phyloP scores from a whole-genome alignment of 2,113 vertebrate genomes.

The Butorides virescens region DNA sequence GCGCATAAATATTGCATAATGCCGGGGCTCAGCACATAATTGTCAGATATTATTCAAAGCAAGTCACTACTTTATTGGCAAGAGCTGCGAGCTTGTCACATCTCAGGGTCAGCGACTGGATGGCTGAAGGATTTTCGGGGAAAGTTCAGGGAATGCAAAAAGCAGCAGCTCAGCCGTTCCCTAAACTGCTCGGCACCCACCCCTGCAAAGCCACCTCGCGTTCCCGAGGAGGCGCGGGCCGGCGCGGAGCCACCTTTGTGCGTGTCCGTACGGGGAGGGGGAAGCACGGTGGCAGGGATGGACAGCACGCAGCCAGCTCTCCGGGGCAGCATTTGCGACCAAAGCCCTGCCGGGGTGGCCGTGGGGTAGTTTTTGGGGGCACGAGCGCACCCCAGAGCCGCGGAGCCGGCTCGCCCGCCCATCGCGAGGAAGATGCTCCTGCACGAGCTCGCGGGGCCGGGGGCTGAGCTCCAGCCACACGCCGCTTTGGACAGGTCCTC shows the following conservation, averaged over 20 bases:
- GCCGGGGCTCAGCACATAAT: constrained; percentile 48
- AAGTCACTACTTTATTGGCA: constrained; percentile 7
- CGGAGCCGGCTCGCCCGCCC: neutral
- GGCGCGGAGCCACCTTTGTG: accelerated
- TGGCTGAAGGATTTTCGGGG: neutral
- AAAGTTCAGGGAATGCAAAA: neutral
- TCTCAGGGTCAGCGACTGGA: neutral
- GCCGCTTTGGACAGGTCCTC: neutral
- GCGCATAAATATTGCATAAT: constrained; percentile 63
- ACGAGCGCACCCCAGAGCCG: accelerated
- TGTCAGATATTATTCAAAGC: constrained; percentile 62
- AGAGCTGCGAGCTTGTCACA: constrained; percentile 26
- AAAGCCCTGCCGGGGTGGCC: accelerated
- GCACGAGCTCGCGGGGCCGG: accelerated
- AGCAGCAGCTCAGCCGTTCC: neutral
- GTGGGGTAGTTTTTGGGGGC: accelerated
- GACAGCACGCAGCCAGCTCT: neutral
- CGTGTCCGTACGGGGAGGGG: accelerated
- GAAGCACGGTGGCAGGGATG: accelerated
- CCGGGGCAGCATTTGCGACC: neutral
- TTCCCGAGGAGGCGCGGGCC: neutral
- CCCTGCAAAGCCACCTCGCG: neutral
- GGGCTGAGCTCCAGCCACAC: neutral
- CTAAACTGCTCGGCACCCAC: neutral
- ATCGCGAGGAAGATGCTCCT: accelerated